These are phyloP conservation scores for Rhabdomys pumilio DNA, from an alignment of 2,797 vertebrate species.

Conservation along the genomic window DNA sequence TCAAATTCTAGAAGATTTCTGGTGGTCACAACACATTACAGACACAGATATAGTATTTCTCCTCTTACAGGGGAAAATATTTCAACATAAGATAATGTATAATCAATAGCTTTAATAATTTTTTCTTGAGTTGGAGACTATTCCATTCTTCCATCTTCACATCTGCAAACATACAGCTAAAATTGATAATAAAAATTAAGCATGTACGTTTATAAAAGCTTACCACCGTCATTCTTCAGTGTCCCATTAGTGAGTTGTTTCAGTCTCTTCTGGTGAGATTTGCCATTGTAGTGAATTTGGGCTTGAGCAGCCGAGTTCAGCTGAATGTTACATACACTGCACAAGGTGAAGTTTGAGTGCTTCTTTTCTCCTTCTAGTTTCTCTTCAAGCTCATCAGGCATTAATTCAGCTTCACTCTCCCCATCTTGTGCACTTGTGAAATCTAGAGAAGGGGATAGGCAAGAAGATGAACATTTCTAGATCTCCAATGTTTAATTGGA, in stretches of 20 bases:
- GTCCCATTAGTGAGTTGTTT: constrained; percentile 89
- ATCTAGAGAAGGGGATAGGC: constrained; percentile 83
- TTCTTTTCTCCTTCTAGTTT: constrained; percentile 89
- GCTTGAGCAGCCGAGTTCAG: constrained; percentile 90
- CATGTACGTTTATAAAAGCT: constrained; percentile 62
- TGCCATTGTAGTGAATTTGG: constrained; percentile 91
- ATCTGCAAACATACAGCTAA: constrained; percentile 28
- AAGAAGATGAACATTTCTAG: constrained; percentile 71
- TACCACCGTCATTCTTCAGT: constrained; percentile 87
- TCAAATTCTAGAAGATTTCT: not conserved
- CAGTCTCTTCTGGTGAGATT: constrained; percentile 91
- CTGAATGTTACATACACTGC: constrained; percentile 91
- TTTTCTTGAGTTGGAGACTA: not conserved
- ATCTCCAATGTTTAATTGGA: constrained; percentile 72
- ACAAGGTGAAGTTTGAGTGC: constrained; percentile 89
- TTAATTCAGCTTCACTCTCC: constrained; percentile 86
- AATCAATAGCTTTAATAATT: not conserved
- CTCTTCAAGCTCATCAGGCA: constrained; percentile 85
- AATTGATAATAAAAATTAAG: not conserved
- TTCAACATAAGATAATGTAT: not conserved
- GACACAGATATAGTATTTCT: not conserved
- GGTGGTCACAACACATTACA: not conserved
- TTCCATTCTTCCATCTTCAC: not conserved
- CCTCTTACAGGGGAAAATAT: not conserved
- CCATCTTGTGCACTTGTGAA: constrained; percentile 82